These are phyloP conservation scores for Hybognathus amarus DNA, from an alignment of 2,797 vertebrate species.

Conservation along the genomic window DNA sequence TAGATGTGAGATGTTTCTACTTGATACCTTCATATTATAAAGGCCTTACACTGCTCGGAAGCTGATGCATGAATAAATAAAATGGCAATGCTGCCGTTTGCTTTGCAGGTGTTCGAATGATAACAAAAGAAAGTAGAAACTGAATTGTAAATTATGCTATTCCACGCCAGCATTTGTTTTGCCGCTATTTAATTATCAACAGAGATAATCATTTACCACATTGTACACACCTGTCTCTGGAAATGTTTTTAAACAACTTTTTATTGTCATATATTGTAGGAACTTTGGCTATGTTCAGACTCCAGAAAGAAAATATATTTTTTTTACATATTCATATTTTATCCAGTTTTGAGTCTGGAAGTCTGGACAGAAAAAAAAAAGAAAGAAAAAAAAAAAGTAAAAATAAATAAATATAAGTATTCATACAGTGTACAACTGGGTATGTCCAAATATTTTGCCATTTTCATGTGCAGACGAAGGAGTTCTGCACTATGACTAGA, in stretches of 20 bases:
- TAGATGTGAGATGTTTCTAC: neutral
- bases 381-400: too few relatives aligned
- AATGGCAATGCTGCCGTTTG: neutral
- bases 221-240: neutral
- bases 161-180: neutral
- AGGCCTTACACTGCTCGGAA: neutral
- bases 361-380: too few relatives aligned
- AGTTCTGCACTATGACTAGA: too few relatives aligned
- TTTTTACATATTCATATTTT: too few relatives aligned
- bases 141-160: neutral
- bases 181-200: neutral
- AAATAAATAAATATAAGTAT: too few relatives aligned
- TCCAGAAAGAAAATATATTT: too few relatives aligned
- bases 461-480: too few relatives aligned
- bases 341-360: too few relatives aligned
- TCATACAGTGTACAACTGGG: too few relatives aligned
- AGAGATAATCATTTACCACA: neutral
- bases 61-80: neutral
- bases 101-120: neutral
- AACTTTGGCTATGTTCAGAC: neutral
- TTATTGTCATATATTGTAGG: neutral
- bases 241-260: neutral
- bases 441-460: too few relatives aligned
- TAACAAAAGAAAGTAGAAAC: neutral
- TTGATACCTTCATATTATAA: neutral